Evolutionary conservation across 2,888 invertebrate species (phyloP), one percentile per base, ranked within the genome.

Genomic region (Diogma glabrata): DNA sequence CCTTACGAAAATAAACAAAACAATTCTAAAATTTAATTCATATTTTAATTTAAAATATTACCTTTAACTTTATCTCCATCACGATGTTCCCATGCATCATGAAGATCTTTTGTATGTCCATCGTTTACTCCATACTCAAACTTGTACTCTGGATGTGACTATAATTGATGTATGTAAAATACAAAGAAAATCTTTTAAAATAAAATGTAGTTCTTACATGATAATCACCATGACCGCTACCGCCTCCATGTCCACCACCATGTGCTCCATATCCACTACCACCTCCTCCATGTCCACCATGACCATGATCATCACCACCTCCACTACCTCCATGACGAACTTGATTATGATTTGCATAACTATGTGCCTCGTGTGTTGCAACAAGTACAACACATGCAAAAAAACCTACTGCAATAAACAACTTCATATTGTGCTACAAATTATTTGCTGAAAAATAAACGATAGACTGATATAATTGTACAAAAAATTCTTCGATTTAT

Each of bases 111-210:
- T 2, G 73, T 73, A 40, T 73, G 71, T 1, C 65, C 61, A 53
- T 73, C 73, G 56, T 71, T 67, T n/a, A 73, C 73, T 3, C 71
- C 72, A 56, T 73, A 73, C 55, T 72, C 69, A 55, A 69, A 73
- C 14, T 65, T 62, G 54, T 72, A 72, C 58, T 72, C 69, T 33
- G 73, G 72, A 58, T 72, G 62, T 30, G 66, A 64, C 65, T 65
- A n/a, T n/a, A n/a, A n/a, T n/a, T n/a, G n/a, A n/a, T n/a, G 54
- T n/a, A n/a, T n/a, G n/a, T n/a, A n/a, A n/a, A n/a, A n/a, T n/a
- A n/a, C n/a, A n/a, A n/a, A n/a, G n/a, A n/a, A n/a, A n/a, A n/a
- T n/a, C n/a, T n/a, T n/a, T n/a, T n/a, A n/a, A n/a, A n/a, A n/a
- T n/a, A n/a, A n/a, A n/a, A n/a, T n/a, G n/a, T n/a, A n/a, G n/a